Evolutionary conservation across 2,797 vertebrate genomes (phyloP), one percentile per base, ranked within the genome.

Genomic region (Anableps anableps): DNA sequence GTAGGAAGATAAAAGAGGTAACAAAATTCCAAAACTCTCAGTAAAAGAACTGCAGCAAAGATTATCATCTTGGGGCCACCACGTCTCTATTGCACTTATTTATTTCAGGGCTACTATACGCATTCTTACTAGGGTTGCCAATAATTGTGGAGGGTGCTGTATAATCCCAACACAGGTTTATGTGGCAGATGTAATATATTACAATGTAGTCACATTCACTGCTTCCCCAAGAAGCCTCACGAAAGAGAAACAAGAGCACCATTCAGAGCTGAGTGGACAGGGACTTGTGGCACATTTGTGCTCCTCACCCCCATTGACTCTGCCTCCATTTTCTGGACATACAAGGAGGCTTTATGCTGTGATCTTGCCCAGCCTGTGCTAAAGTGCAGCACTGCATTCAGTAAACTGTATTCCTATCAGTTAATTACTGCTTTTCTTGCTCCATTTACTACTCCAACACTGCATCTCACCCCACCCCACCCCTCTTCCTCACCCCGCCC

Each of bases 191-290:
- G 74, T 79, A 89, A 80, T 86, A 89, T 86, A 90, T 81, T 88
- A 89, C 83, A 94, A 94, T 94, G 94, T 92, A 92, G 94, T 92
- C 91, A 93, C 92, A 93, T 92, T 95, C 89, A 87, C 86, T 76
- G 93, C 90, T 92, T 91, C 86, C 89, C 89, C 89, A 93, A 93
- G 84, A 88, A 91, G 82, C 77, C 58, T 60, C 53, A 47, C 3
- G 88, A 94, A 96, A 95, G 87, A 89, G 85, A 94, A 93, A 96
- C 94, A 96, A 95, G 91, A 89, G 85, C 80, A 78, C 93, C 86
- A 95, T 95, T 95, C 94, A 96, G 89, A 78, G 80, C 88, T 90
- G 91, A 95, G 93, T 90, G 93, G 92, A 92, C 91, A 91, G 88
- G 88, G 90, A 92, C 91, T 91, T 93, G 88, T 94, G 93, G 91